Conservation (phyloP, 2,888 invertebrate genomes). For the Apamea monoglypha region DNA sequence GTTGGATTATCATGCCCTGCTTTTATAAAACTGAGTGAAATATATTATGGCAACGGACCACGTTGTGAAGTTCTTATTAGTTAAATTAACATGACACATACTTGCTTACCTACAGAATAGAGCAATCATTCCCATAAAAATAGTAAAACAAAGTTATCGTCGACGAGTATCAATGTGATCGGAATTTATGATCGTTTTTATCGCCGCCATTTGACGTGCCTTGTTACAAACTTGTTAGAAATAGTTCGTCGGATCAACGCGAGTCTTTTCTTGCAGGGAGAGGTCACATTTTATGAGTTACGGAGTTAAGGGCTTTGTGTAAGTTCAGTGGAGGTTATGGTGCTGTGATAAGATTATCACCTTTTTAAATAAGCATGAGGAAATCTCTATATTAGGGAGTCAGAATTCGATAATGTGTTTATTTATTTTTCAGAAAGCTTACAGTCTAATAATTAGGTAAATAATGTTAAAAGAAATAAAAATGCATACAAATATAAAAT, state of each 20-base stretch:
- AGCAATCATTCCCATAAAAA: conserved; percentile 9
- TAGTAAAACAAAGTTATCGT: conserved; percentile 23
- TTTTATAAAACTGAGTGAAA: not conserved
- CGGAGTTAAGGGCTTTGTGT: conserved; percentile 21
- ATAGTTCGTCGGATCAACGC: conserved; percentile 48
- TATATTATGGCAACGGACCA: not conserved
- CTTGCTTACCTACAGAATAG: not conserved
- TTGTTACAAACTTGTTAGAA: conserved; percentile 55
- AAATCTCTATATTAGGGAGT: not conserved
- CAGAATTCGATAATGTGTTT: not conserved
- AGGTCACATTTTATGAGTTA: conserved; percentile 45
- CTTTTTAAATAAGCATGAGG: not conserved
- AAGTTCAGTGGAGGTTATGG: not conserved
- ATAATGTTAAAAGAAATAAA: not conserved
- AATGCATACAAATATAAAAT: not conserved
- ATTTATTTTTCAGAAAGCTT: not conserved
- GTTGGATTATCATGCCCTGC: not conserved
- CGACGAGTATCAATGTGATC: conserved; percentile 20
- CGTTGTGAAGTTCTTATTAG: not conserved
- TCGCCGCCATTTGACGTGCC: conserved; percentile 43
- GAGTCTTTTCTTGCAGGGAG: conserved; percentile 6
- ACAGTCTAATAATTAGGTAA: not conserved
- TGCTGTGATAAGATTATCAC: conserved; percentile 6
- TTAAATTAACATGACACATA: not conserved
- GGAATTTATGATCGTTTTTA: conserved; percentile 59